Conservation (phyloP, 2,888 invertebrate species). For the Xylota segnis region DNA sequence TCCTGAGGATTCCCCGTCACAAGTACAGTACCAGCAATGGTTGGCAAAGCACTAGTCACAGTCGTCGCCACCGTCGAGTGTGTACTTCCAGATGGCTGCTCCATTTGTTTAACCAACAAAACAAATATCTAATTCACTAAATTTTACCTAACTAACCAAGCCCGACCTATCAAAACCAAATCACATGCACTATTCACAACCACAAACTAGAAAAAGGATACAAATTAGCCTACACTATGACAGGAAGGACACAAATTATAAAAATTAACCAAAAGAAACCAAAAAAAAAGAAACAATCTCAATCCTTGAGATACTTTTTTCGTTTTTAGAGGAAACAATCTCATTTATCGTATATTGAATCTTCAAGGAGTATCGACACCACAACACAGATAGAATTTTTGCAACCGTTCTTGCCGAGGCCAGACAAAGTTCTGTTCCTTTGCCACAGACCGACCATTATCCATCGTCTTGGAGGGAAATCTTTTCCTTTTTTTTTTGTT, state of each 20-base stretch:
- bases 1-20: conserved; percentile 78
- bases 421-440: conserved; percentile 84
- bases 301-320: conserved; percentile 29
- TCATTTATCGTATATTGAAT: conserved; percentile 58
- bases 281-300: conserved; percentile 9
- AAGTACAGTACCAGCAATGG: conserved; percentile 76
- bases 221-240: conserved; percentile 24
- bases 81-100: conserved; percentile 77
- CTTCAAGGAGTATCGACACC: conserved; percentile 39
- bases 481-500: conserved; percentile 61
- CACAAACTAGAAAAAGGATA: neutral
- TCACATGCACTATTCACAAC: conserved; percentile 53
- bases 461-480: conserved; percentile 79
- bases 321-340: conserved; percentile 26
- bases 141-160: conserved; percentile 43
- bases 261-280: neutral
- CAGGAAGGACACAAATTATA: neutral
- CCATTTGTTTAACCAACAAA: conserved; percentile 74
- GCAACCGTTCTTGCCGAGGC: conserved; percentile 83
- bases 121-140: conserved; percentile 25
- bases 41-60: conserved; percentile 70
- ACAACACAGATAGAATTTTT: conserved; percentile 49
- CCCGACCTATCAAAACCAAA: conserved; percentile 35
- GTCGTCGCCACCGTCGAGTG: conserved; percentile 68
- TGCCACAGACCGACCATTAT: conserved; percentile 78